A percentile compares a stretch with the other conserved stretches of the same genome.
phyloP scores from a whole-genome alignment of 1,140 invertebrate genomes.

The Zaprionus ghesquierei region DNA sequence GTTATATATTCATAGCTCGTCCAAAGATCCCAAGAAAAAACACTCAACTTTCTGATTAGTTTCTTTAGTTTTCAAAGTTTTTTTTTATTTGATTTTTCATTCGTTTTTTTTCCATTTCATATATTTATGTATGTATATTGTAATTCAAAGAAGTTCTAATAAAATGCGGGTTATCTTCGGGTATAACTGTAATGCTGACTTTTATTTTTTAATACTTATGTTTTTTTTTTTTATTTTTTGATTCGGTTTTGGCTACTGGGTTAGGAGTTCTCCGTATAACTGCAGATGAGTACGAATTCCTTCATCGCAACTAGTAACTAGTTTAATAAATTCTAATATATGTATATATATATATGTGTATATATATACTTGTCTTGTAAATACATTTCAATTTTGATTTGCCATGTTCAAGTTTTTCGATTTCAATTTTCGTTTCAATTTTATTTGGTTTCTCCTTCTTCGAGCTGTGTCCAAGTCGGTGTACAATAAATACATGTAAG shows the following conservation, averaged over 20 bases:
- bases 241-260: conserved; percentile 33
- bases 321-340: conserved; percentile 41
- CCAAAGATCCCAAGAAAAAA: not conserved
- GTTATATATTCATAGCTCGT: not conserved
- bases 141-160: conserved; percentile 33
- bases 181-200: conserved; percentile 23
- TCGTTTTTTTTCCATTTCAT: not conserved
- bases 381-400: conserved; percentile 39
- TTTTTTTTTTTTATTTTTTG: not conserved
- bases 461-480: conserved; percentile 56
- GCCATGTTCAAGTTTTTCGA: conserved; percentile 22
- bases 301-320: conserved; percentile 37
- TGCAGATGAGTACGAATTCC: conserved; percentile 14
- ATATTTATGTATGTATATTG: conserved; percentile 5
- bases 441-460: conserved; percentile 24
- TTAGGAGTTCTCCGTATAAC: conserved; percentile 27
- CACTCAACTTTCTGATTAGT: not conserved
- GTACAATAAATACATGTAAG: conserved; percentile 70
- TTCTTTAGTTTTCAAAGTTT: conserved; percentile 2
- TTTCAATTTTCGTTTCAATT: conserved; percentile 12
- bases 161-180: conserved; percentile 19
- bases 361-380: conserved; percentile 4
- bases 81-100: conserved; percentile 26
- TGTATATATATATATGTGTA: not conserved
- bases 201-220: not conserved